Evolutionary conservation across 2,113 vertebrate species (phyloP).

Genomic region (Manacus vitellinus): DNA sequence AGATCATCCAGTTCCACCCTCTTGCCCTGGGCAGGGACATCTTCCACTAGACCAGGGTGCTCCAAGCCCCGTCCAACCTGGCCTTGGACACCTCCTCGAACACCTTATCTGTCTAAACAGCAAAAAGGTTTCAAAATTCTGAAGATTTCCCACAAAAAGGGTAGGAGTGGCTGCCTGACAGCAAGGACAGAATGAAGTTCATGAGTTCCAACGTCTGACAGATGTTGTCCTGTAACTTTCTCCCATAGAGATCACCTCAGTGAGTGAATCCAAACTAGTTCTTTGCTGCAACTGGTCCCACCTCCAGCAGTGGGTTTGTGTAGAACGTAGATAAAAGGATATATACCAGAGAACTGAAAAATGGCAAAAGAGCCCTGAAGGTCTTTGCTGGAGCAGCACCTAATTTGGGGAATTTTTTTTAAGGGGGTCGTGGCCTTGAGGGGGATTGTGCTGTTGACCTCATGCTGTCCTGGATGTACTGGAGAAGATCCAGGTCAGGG

Average conservation of each 20-base stretch:
- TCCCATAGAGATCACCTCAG: not conserved
- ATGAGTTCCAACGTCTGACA: not conserved
- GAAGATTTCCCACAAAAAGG: accelerated
- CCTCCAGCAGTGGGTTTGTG: not conserved
- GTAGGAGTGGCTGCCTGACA: not conserved
- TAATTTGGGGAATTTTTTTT: not conserved
- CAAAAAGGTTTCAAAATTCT: not conserved
- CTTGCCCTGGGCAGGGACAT: not conserved
- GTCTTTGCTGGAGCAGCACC: not conserved
- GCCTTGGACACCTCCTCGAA: not conserved
- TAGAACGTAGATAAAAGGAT: not conserved
- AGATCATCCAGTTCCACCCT: not conserved
- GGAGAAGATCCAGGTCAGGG: not conserved
- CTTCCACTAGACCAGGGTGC: not conserved
- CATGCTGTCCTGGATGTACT: not conserved
- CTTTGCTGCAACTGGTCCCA: not conserved
- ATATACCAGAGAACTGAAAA: not conserved
- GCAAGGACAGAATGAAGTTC: not conserved
- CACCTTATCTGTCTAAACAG: not conserved
- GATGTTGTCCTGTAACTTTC: not conserved
- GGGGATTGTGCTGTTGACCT: not conserved
- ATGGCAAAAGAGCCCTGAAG: not conserved
- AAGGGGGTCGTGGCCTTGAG: not conserved
- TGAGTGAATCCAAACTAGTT: not conserved
- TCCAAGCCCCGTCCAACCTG: not conserved